phyloP scores from a whole-genome alignment of 1,140 invertebrate species.

The Zaprionus camerounensis region DNA sequence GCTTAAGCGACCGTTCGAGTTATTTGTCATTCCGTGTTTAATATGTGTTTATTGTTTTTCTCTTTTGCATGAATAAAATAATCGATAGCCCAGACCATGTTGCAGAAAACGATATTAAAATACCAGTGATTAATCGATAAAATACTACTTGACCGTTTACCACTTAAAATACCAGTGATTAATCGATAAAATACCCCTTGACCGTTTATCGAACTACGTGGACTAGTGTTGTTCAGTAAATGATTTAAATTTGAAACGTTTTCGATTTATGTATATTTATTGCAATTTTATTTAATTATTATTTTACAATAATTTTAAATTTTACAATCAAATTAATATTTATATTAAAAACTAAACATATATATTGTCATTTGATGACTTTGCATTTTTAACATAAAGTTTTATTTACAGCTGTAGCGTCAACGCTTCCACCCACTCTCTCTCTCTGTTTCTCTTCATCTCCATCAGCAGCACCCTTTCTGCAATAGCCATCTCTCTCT shows the following conservation, averaged over 20 bases:
- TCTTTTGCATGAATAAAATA: constrained; percentile 17
- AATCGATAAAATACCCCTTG: not conserved
- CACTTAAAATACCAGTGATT: not conserved
- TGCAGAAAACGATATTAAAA: not conserved
- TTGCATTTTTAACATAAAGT: constrained; percentile 53
- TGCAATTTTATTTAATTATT: constrained; percentile 51
- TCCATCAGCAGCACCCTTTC: not conserved
- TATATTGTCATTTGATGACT: constrained; percentile 69
- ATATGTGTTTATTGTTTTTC: constrained; percentile 39
- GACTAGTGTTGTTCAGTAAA: not conserved
- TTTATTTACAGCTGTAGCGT: constrained; percentile 63
- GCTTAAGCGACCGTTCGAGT: constrained; percentile 67
- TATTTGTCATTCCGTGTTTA: constrained; percentile 59
- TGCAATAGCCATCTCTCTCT: constrained; percentile 6
- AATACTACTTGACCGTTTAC: not conserved
- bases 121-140: not conserved
- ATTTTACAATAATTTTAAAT: constrained; percentile 71
- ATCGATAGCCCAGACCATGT: constrained; percentile 25
- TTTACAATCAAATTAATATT: constrained; percentile 50
- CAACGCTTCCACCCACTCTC: constrained; percentile 18
- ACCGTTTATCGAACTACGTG: not conserved
- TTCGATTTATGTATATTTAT: constrained; percentile 59
- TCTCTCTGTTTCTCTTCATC: not conserved
- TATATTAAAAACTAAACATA: constrained; percentile 54
- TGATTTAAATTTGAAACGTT: constrained; percentile 5